These are phyloP conservation scores for Octopus sinensis DNA, from an alignment of 1,140 invertebrate genomes.

Conservation along the genomic window DNA sequence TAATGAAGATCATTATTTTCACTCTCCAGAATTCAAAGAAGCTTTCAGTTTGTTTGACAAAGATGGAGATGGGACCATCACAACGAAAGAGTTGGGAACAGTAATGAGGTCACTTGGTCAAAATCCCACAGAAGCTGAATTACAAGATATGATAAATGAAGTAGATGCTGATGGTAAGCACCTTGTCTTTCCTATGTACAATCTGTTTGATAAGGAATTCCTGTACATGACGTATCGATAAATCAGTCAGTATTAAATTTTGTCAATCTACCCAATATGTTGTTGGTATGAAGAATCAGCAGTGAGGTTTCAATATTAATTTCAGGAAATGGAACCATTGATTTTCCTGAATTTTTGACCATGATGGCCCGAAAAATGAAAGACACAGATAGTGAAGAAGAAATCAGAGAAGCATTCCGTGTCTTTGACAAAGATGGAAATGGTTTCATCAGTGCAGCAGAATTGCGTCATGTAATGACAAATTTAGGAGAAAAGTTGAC, in stretches of 20 bases:
- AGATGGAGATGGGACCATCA: slow-evolving; percentile 17
- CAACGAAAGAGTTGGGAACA: slow-evolving; percentile 14
- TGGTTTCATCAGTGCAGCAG: slow-evolving; percentile 63
- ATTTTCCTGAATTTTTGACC: slow-evolving; percentile 84
- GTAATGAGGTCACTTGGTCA: slow-evolving; percentile 12
- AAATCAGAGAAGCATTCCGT: slow-evolving; percentile 97
- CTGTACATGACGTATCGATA: too few relatives aligned
- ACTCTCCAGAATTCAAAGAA: slow-evolving; percentile 11
- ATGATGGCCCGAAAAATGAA: slow-evolving; percentile 96
- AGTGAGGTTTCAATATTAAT: slow-evolving; percentile 45
- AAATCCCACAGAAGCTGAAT: slow-evolving; percentile 13
- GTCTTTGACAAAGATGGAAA: slow-evolving; percentile 97
- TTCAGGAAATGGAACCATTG: slow-evolving; percentile 97
- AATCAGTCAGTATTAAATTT: too few relatives aligned
- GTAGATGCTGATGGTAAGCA: slow-evolving; percentile 12
- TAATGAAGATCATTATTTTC: too few relatives aligned
- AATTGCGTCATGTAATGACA: slow-evolving; percentile 71
- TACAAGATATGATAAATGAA: slow-evolving; percentile 16
- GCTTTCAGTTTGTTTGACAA: slow-evolving; percentile 12
- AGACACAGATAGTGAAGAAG: slow-evolving; percentile 97
- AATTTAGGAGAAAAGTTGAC: slow-evolving; percentile 85
- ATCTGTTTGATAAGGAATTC: too few relatives aligned
- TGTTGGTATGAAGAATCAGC: too few relatives aligned
- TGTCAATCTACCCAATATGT: too few relatives aligned
- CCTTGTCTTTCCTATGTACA: background rate